These are phyloP conservation scores for Cuculus canorus DNA, from an alignment of 2,797 vertebrate genomes.

Conservation along the genomic window DNA sequence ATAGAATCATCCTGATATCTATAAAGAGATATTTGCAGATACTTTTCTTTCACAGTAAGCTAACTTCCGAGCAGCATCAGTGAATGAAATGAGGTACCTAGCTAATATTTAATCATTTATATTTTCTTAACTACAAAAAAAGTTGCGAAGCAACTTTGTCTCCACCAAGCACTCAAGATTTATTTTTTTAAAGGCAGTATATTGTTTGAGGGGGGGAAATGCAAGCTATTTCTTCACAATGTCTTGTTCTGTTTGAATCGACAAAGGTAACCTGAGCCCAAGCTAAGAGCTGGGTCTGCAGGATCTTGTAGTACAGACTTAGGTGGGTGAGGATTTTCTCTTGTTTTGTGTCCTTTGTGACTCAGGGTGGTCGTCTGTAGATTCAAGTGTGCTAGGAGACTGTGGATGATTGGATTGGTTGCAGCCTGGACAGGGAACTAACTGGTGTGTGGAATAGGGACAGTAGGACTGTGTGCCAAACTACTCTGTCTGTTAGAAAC, in stretches of 20 bases:
- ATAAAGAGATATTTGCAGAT: not conserved
- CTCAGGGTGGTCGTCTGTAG: not conserved
- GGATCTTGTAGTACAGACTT: not conserved
- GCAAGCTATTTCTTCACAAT: not conserved
- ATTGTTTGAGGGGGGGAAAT: not conserved
- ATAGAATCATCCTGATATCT: not conserved
- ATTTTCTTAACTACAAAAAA: not conserved
- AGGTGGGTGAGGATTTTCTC: not conserved
- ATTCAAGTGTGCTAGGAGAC: not conserved
- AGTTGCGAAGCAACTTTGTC: not conserved
- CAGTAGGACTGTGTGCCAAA: not conserved
- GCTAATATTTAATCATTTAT: not conserved
- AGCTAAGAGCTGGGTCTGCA: not conserved
- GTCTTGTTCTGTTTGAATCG: not conserved
- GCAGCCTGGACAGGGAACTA: not conserved
- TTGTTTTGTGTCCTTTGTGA: not conserved
- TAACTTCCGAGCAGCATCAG: not conserved
- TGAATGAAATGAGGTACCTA: not conserved
- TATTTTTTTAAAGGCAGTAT: not conserved
- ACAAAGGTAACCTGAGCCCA: not conserved
- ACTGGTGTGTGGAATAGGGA: not conserved
- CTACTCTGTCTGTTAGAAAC: not conserved
- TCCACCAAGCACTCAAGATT: not conserved
- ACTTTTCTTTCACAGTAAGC: not conserved
- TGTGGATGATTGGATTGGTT: too few species aligned